phyloP scores from a whole-genome alignment of 2,113 vertebrate species.

The Oenanthe oenanthe region DNA sequence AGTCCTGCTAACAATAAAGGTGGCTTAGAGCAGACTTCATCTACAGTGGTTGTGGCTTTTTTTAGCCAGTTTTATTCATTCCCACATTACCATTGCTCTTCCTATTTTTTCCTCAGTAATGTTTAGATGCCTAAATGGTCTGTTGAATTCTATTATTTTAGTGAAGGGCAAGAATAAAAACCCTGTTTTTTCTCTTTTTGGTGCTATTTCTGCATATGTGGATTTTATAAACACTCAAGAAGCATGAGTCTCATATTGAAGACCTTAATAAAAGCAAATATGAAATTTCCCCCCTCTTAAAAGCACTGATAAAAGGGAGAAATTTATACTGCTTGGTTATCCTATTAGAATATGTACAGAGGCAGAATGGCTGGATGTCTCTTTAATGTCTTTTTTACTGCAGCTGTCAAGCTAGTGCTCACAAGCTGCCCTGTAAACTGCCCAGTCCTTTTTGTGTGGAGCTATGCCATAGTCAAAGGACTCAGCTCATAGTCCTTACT shows the following conservation, averaged over 20 bases:
- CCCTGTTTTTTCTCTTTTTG: neutral
- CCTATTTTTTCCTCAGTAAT: neutral
- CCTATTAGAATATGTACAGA: neutral
- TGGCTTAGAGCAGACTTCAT: neutral
- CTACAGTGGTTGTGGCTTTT: rapidly evolving
- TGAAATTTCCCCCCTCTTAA: neutral
- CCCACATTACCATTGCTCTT: neutral
- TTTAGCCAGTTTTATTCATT: neutral
- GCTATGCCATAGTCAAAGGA: neutral
- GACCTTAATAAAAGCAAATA: neutral
- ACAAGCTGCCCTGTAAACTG: neutral
- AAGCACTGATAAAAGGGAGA: neutral
- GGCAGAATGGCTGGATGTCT: neutral
- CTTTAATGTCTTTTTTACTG: neutral
- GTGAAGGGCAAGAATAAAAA: neutral
- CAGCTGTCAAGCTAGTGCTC: neutral
- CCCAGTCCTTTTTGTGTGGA: neutral
- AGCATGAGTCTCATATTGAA: neutral
- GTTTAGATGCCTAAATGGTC: neutral
- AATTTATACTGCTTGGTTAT: neutral
- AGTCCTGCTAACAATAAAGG: neutral
- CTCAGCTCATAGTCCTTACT: neutral
- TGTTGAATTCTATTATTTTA: neutral
- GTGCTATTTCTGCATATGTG: neutral
- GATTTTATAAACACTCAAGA: neutral